phyloP scores from a whole-genome alignment of 2,797 vertebrate species.

The Acestrorhynchus altus region DNA sequence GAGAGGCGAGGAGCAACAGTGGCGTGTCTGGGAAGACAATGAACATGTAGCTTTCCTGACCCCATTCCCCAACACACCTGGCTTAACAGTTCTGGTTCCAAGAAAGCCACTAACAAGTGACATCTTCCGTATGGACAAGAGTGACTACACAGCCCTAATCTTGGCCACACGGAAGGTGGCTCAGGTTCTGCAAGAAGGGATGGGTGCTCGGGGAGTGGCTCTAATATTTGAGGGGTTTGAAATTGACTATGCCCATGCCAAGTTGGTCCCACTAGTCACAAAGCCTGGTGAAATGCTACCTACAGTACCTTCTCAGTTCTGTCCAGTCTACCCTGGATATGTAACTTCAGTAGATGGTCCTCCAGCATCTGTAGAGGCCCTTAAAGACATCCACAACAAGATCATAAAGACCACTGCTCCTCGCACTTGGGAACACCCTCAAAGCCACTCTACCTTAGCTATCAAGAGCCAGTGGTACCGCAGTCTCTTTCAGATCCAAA shows the following conservation, averaged over 20 bases:
- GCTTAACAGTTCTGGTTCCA: constrained; percentile 80
- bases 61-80: constrained; percentile 80
- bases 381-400: constrained; percentile 70
- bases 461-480: constrained; percentile 81
- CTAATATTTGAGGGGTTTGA: constrained; percentile 82
- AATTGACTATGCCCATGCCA: constrained; percentile 80
- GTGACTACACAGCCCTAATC: constrained; percentile 74
- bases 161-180: constrained; percentile 73
- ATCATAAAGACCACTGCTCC: constrained; percentile 72
- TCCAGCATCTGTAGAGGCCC: constrained; percentile 65
- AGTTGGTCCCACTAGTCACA: constrained; percentile 75
- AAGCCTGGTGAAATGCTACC: constrained; percentile 58
- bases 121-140: constrained; percentile 72
- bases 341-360: constrained; percentile 78
- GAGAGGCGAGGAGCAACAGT: constrained; percentile 79
- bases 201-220: constrained; percentile 73
- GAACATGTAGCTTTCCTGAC: constrained; percentile 81
- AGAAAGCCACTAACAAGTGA: constrained; percentile 78
- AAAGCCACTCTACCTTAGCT: constrained; percentile 73
- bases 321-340: constrained; percentile 75
- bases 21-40: constrained; percentile 83
- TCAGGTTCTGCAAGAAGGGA: constrained; percentile 70
- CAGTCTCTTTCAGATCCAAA: constrained; percentile 81
- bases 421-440: constrained; percentile 76
- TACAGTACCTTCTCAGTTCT: constrained; percentile 63